Base-by-base conservation (phyloP, 2,888 invertebrate species). In the Pterostichus madidus region DNA sequence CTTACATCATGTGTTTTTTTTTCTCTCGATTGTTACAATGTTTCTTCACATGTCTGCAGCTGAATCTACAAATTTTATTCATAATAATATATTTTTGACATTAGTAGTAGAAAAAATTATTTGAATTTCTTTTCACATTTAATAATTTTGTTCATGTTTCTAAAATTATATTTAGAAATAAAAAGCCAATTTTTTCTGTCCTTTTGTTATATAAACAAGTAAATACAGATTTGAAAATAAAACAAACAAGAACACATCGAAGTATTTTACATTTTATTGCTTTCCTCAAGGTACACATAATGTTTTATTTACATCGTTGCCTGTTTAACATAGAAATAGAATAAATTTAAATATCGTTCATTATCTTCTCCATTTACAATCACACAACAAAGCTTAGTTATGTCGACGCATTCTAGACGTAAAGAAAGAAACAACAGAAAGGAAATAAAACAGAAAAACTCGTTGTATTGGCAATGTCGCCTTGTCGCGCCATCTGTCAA, bases 321-420 rank as follows among this genome's bases (percentile, higher is more conserved):
- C 73, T 80, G 53, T 56, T 80, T 80, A 73, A 73, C 80, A 80
- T 80, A 80, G 80, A 80, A 80, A 80, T 80, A 80, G 80, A 80
- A 80, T 80, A 71, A 80, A 80, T 80, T 80, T 80, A 73, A 80
- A 80, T 80, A 80, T 53, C 71, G 35, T 73, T 80, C 53, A 73
- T 80, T 80, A 80, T 80, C 64, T 49, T 10, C 53, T 24, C 4
- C 17, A 64, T 1, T n/a, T 11, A 64, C 64, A 59, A n/a, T 49
- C 49, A 8, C 6, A 39, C 49, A 11, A 64, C 64, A 35, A 64
- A 64, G 64, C 31, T 35, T 35, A 64, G 64, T 44, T 56, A 8
- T 56, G 17, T 56, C 39, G 39, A 5, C 13, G 17, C 15, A 17
- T 56, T 17, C 17, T 17, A 17, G 24, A 13, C 56, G 0, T 8